Evolutionary conservation across 2,888 invertebrate genomes (phyloP).

Genomic region (Plutella xylostella): DNA sequence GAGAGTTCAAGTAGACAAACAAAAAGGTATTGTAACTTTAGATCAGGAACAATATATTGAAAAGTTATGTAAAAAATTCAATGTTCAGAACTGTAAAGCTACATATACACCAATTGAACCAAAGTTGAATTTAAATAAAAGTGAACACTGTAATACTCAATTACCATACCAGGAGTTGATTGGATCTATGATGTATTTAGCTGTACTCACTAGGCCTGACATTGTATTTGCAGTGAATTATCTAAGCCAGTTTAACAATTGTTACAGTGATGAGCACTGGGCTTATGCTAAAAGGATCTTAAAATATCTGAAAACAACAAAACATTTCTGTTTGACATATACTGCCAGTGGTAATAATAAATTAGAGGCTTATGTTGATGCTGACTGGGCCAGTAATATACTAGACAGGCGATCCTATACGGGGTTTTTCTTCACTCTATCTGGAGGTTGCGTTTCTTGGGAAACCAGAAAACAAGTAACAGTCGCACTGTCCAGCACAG

Average conservation of each 20-base stretch:
- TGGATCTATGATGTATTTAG: constrained; percentile 18
- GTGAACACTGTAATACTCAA: background rate
- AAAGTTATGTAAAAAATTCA: background rate
- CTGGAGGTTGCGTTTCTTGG: constrained; percentile 5
- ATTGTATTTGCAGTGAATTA: constrained; percentile 17
- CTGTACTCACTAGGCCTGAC: constrained; percentile 18
- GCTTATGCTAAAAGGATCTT: constrained; percentile 15
- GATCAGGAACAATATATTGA: constrained; percentile 2
- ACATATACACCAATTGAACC: background rate
- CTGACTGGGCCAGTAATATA: constrained; percentile 8
- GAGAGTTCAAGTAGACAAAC: background rate
- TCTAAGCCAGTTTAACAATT: constrained; percentile 20
- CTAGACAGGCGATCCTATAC: constrained; percentile 6
- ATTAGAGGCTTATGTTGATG: constrained; percentile 8
- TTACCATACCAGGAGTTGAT: constrained; percentile 4
- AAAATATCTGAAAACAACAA: constrained; percentile 15
- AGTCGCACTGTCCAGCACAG: constrained; percentile 5
- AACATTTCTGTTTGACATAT: constrained; percentile 16
- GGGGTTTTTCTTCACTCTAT: constrained; percentile 6
- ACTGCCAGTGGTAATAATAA: constrained; percentile 4
- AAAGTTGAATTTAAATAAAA: background rate
- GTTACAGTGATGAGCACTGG: constrained; percentile 15
- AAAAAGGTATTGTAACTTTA: background rate
- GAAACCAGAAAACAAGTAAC: constrained; percentile 5
- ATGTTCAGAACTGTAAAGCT: background rate